Percentiles rank a stretch among this genome's conserved stretches.
phyloP scores from a whole-genome alignment of 2,888 invertebrate genomes.

The Harpalus rufipes region DNA sequence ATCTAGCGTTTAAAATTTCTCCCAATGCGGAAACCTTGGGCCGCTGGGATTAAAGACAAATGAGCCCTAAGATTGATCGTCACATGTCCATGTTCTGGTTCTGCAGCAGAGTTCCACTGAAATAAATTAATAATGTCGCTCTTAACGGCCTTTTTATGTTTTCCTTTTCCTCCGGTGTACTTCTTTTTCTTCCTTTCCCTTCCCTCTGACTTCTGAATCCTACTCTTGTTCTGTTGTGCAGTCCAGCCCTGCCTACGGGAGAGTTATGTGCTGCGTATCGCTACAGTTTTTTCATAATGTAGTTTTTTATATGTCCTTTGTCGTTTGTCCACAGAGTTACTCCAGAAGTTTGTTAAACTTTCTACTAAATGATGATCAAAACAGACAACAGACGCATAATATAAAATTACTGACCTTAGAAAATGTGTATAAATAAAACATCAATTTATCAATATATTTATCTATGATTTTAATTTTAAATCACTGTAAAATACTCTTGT shows the following conservation, averaged over 20 bases:
- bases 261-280: slow-evolving; percentile 22
- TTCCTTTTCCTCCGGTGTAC: slow-evolving; percentile 49
- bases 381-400: neutral
- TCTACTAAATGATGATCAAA: neutral
- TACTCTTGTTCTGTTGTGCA: slow-evolving; percentile 22
- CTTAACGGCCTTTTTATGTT: slow-evolving; percentile 66
- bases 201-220: slow-evolving; percentile 19
- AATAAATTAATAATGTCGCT: slow-evolving; percentile 64
- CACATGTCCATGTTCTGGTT: slow-evolving; percentile 73
- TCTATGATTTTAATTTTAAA: too few species aligned
- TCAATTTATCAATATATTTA: too few species aligned
- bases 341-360: slow-evolving; percentile 23
- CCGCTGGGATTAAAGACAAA: slow-evolving; percentile 72
- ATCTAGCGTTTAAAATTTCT: neutral
- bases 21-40: neutral
- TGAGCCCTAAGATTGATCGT: slow-evolving; percentile 76
- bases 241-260: neutral
- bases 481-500: too few species aligned
- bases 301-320: neutral
- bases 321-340: slow-evolving; percentile 10
- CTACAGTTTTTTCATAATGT: slow-evolving; percentile 47
- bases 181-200: slow-evolving; percentile 29
- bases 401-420: too few species aligned
- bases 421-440: too few species aligned
- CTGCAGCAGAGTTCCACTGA: slow-evolving; percentile 29